Evolutionary conservation across 2,797 vertebrate genomes (phyloP).

Genomic region (Sphenopsis melanotis): DNA sequence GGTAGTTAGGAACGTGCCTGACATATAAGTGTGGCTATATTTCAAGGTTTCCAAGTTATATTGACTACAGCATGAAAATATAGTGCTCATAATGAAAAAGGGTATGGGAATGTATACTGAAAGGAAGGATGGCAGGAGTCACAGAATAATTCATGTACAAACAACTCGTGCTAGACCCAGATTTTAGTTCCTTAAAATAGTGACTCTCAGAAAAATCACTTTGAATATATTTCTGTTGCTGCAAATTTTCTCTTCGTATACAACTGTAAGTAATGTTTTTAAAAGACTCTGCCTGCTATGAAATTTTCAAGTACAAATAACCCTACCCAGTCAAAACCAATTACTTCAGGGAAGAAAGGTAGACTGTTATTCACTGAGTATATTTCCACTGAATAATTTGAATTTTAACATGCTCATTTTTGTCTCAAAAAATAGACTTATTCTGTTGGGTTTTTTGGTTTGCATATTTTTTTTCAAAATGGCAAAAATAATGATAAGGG

Average conservation of each 20-base stretch:
- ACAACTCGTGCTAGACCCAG: neutral
- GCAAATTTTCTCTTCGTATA: neutral
- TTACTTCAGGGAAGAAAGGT: neutral
- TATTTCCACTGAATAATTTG: neutral
- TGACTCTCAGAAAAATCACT: neutral
- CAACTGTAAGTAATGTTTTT: neutral
- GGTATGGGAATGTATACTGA: neutral
- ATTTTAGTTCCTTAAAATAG: neutral
- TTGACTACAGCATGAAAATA: neutral
- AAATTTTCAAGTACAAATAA: conserved; percentile 22
- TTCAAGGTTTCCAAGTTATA: neutral
- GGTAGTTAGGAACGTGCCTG: accelerated
- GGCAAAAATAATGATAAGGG: neutral
- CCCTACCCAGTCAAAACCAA: neutral
- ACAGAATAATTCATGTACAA: neutral
- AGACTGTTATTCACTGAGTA: neutral
- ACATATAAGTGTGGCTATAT: neutral
- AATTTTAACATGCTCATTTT: neutral
- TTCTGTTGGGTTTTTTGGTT: neutral
- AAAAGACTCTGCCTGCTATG: neutral
- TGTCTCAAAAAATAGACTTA: neutral
- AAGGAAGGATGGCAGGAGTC: neutral
- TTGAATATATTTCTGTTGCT: neutral
- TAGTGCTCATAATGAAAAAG: neutral
- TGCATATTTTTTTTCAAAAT: neutral